phyloP scores from a whole-genome alignment of 2,888 invertebrate genomes.

The Tetanocera ferruginea region DNA sequence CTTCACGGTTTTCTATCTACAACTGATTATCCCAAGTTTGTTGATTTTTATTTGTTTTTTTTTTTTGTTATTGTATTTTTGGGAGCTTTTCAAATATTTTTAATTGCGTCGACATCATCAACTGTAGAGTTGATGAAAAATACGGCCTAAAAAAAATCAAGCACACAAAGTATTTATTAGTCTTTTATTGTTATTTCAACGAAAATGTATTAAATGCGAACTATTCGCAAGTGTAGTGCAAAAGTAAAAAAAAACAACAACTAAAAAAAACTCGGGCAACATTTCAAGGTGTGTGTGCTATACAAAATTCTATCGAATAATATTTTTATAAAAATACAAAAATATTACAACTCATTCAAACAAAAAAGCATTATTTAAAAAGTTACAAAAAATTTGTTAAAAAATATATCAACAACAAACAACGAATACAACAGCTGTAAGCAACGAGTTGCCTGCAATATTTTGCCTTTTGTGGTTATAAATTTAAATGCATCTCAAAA shows the following conservation, averaged over 20 bases:
- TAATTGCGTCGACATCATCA: constrained; percentile 16
- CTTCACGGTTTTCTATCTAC: not conserved
- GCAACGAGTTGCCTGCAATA: no score
- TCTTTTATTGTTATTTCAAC: constrained; percentile 52
- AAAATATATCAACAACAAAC: not conserved
- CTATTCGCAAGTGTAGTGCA: constrained; percentile 1
- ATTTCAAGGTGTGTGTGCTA: not conserved
- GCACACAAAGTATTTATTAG: constrained; percentile 49
- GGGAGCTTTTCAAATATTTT: constrained; percentile 24
- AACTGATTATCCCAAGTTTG: not conserved
- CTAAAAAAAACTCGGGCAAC: not conserved
- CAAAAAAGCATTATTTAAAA: not conserved
- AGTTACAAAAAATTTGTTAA: not conserved
- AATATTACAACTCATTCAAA: constrained; percentile 36
- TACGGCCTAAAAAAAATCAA: constrained; percentile 3
- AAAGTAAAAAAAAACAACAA: not conserved
- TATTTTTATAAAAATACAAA: constrained; percentile 31
- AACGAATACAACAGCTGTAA: not conserved
- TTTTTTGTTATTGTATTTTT: not conserved
- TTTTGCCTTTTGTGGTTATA: not conserved
- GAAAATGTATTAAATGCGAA: constrained; percentile 48
- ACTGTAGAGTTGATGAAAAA: constrained; percentile 1
- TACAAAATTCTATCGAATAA: not conserved
- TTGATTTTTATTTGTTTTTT: not conserved
- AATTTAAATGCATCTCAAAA: not conserved